phyloP scores from a whole-genome alignment of 2,797 vertebrate species.

The Percopsis omiscomaycus region DNA sequence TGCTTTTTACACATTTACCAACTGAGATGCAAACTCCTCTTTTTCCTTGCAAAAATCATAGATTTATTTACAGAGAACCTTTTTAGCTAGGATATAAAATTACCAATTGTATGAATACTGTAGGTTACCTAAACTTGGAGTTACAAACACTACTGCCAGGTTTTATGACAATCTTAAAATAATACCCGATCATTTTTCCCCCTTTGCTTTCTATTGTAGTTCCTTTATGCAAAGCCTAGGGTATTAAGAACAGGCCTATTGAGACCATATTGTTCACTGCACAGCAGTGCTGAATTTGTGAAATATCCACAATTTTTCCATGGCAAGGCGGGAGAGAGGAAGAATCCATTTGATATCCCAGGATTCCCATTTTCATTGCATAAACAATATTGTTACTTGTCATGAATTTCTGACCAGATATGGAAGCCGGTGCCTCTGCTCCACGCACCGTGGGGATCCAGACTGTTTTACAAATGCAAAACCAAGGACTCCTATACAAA shows the following conservation, averaged over 20 bases:
- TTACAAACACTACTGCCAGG: too few relatives aligned
- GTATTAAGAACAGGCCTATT: conserved; percentile 52
- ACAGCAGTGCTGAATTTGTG: conserved; percentile 43
- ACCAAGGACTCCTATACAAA: conserved; percentile 72
- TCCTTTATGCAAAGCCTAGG: background rate
- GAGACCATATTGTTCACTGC: conserved; percentile 54
- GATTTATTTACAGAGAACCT: background rate
- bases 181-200: too few relatives aligned
- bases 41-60: conserved; percentile 35
- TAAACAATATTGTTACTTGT: conserved; percentile 63
- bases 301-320: conserved; percentile 48
- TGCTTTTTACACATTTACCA: conserved; percentile 35
- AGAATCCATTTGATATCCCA: conserved; percentile 49
- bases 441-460: conserved; percentile 54
- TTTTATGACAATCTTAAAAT: too few relatives aligned
- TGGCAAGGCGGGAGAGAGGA: conserved; percentile 31
- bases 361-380: conserved; percentile 58
- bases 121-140: conserved; percentile 5
- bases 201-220: too few relatives aligned
- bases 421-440: conserved; percentile 50
- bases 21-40: conserved; percentile 27
- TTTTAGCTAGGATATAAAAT: conserved; percentile 20
- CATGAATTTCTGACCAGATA: conserved; percentile 47
- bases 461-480: conserved; percentile 72
- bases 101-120: background rate